These are phyloP conservation scores for Epinephelus moara DNA, from an alignment of 2,113 vertebrate genomes.

Conservation along the genomic window DNA sequence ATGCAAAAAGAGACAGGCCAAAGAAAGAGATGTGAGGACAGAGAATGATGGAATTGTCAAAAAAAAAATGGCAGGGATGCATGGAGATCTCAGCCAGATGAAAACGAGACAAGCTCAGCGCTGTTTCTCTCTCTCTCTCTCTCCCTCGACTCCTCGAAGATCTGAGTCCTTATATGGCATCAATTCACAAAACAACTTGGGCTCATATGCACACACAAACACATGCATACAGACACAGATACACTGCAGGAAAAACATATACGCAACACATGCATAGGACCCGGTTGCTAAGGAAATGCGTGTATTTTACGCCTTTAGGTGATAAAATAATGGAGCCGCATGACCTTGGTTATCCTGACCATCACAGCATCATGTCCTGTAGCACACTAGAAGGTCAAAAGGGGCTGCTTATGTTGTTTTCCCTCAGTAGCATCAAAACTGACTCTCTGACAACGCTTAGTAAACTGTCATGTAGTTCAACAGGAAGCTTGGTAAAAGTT, in stretches of 20 bases:
- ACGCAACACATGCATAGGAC: neutral
- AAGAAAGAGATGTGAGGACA: slow-evolving; percentile 17
- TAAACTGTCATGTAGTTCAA: neutral
- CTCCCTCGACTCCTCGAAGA: neutral
- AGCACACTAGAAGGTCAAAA: neutral
- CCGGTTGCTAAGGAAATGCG: neutral
- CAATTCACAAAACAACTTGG: slow-evolving; percentile 34
- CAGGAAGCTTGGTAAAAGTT: slow-evolving; percentile 8
- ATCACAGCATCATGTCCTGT: neutral
- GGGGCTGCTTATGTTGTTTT: neutral
- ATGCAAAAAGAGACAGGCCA: slow-evolving; percentile 64
- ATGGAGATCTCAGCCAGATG: slow-evolving; percentile 20
- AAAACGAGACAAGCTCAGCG: slow-evolving; percentile 25
- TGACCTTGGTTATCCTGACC: slow-evolving; percentile 67
- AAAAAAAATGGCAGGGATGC: slow-evolving; percentile 2
- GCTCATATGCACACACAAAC: slow-evolving; percentile 7
- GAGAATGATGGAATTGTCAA: slow-evolving; percentile 31
- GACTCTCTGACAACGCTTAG: neutral
- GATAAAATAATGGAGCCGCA: slow-evolving; percentile 56
- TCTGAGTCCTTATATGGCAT: slow-evolving; percentile 35
- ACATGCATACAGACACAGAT: slow-evolving; percentile 9
- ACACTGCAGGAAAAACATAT: neutral
- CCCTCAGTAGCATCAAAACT: neutral
- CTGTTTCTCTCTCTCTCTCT: neutral
- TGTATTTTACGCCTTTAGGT: slow-evolving; percentile 62